Conservation (phyloP, 1,140 invertebrate species). For the Propsilocerus akamusi region DNA sequence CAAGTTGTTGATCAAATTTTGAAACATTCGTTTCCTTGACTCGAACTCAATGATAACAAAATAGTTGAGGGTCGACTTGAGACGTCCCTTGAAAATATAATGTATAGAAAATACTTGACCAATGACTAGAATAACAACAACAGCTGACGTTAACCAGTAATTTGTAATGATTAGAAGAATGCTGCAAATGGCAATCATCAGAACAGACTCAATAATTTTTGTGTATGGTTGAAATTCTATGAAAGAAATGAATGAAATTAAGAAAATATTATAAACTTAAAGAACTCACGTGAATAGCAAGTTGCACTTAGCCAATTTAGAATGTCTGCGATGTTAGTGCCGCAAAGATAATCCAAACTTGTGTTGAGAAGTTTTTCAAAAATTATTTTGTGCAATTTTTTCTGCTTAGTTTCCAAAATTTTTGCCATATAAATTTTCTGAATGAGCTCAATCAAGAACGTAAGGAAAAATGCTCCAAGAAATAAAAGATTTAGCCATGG, state of each 20-base stretch:
- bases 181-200: background rate
- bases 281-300: background rate
- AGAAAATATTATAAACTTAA: background rate
- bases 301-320: background rate
- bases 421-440: background rate
- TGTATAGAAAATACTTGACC: background rate
- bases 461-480: background rate
- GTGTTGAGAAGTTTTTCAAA: background rate
- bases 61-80: background rate
- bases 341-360: background rate
- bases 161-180: background rate
- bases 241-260: background rate
- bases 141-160: background rate
- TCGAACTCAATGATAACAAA: background rate
- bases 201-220: background rate
- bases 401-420: background rate
- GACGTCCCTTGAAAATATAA: background rate
- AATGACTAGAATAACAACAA: background rate
- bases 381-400: background rate
- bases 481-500: background rate
- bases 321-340: background rate
- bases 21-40: background rate
- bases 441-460: background rate
- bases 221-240: background rate
- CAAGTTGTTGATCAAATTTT: background rate